Evolutionary conservation across 2,797 vertebrate species (phyloP).

Genomic region (Eulemur albifrons): DNA sequence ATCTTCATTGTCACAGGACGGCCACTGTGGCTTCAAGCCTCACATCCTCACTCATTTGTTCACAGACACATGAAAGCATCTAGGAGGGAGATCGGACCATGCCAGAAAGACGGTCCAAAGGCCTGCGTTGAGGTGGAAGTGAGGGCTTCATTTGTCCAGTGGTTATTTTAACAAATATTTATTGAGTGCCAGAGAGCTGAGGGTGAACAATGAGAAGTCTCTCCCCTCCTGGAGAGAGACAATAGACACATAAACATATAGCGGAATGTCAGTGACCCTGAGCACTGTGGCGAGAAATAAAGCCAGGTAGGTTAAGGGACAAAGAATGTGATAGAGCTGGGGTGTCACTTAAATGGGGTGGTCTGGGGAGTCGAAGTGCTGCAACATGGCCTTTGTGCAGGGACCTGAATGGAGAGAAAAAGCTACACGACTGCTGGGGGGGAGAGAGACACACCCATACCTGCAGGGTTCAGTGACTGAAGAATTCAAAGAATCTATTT

Average conservation of each 20-base stretch:
- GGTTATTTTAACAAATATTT: background rate
- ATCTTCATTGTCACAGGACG: background rate
- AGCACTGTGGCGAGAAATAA: background rate
- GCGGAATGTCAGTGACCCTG: background rate
- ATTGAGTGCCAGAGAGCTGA: background rate
- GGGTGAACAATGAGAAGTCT: background rate
- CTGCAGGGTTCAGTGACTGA: background rate
- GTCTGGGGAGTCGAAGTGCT: background rate
- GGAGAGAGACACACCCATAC: background rate
- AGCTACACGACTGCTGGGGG: background rate
- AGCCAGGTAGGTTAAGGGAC: background rate
- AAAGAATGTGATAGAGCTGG: no score
- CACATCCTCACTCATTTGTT: background rate
- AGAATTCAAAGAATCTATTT: background rate
- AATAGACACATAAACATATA: background rate
- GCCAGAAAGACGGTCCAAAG: background rate
- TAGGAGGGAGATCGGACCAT: background rate
- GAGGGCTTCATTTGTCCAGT: background rate
- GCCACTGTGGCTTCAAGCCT: background rate
- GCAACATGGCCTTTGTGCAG: background rate
- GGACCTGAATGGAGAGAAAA: background rate
- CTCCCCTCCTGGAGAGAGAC: background rate
- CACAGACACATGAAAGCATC: background rate
- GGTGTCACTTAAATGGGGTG: background rate
- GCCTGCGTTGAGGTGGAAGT: background rate